Evolutionary conservation across 2,888 invertebrate genomes (phyloP), one percentile per base, ranked within the genome.

Genomic region (Agrochola litura): DNA sequence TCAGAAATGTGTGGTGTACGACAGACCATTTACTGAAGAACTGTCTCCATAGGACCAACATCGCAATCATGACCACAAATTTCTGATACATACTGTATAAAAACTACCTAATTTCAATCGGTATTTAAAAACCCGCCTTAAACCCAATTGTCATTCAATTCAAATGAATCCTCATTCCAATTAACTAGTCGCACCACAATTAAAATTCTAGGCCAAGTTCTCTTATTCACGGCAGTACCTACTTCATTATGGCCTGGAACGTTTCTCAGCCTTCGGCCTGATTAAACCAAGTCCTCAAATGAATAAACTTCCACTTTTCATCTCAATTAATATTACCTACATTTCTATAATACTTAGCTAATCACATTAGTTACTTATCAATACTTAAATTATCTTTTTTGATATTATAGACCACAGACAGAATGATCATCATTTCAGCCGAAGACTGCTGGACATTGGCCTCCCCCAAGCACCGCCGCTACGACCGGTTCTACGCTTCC

Each of bases 291-390:
- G 52, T 12, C 73, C 25, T 60, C 58, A 61, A 81, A 49, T 67
- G 41, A 65, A 77, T 64, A 30, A 63, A 64, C 41, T 61, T 72
- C 52, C 43, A 37, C 56, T 70, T 37, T 71, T 49, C 30, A 8
- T 54, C 52, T 54, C 54, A 82, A 63, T 69, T 69, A 71, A 73
- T 81, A 70, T 85, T 72, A 73, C 78, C 46, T 78, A 78, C 19
- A 71, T 75, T 73, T 49, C 54, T 68, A 56, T 73, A 79, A 83
- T 79, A 83, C 83, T 76, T 77, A 81, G 46, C 61, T 79, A 81
- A 85, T 84, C 85, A 84, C 84, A 80, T 72, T 77, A 81, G 65
- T 76, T 65, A 56, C 72, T 73, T 86, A 76, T 63, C 83, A 69
- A 74, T 71, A 86, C 19, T 71, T 61, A 66, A 54, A 10, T 70